Percentiles rank a stretch among this genome's conserved stretches.
These are phyloP conservation scores for Drosophila diplacantha DNA, from an alignment of 2,888 invertebrate genomes.

Conservation along the genomic window DNA sequence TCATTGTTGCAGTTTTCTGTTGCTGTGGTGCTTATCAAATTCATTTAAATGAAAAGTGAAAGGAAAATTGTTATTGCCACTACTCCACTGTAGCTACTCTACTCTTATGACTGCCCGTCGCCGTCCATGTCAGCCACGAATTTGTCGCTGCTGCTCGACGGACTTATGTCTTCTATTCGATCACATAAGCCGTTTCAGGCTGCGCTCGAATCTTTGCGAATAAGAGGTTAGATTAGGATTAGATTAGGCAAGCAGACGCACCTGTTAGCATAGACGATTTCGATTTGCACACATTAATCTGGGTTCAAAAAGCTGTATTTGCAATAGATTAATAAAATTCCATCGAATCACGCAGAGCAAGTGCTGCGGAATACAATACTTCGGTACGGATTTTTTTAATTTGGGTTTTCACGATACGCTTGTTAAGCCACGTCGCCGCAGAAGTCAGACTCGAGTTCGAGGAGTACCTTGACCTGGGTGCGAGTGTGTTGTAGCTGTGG, in stretches of 20 bases:
- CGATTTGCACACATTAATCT: background rate
- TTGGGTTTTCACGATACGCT: background rate
- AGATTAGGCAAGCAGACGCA: background rate
- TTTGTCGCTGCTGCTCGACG: slow-evolving; percentile 17
- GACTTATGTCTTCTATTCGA: slow-evolving; percentile 7
- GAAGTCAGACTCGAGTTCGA: slow-evolving; percentile 16
- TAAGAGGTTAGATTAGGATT: background rate
- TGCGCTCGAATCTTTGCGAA: slow-evolving; percentile 4
- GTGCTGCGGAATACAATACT: background rate
- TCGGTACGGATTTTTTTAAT: background rate
- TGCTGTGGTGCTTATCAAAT: slow-evolving; percentile 45
- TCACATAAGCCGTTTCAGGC: slow-evolving; percentile 1
- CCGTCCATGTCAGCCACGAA: slow-evolving; percentile 16
- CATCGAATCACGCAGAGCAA: too few relatives aligned
- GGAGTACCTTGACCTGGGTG: slow-evolving; percentile 60
- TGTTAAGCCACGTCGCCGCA: slow-evolving; percentile 1
- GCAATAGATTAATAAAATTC: background rate
- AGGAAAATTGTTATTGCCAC: slow-evolving; percentile 43
- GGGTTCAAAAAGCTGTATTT: background rate
- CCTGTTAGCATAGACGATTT: background rate
- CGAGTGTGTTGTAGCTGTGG: slow-evolving; percentile 5
- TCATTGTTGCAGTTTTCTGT: slow-evolving; percentile 34
- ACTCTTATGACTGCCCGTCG: slow-evolving; percentile 29
- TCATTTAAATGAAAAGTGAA: slow-evolving; percentile 51
- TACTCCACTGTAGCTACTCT: background rate